Conservation (phyloP, 2,888 invertebrate species). For the Thera britannica region DNA sequence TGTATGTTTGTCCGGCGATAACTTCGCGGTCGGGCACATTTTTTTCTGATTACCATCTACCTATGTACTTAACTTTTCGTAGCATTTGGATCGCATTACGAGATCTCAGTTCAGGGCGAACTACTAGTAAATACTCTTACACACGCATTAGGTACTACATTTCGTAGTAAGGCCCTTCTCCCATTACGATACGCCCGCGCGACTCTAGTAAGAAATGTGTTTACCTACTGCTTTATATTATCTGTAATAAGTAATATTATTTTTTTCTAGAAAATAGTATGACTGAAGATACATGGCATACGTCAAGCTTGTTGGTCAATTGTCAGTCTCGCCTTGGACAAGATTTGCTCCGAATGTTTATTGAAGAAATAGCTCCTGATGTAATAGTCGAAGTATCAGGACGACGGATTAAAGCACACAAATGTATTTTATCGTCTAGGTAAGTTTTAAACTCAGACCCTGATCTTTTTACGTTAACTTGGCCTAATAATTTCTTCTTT, state of each 20-base stretch:
- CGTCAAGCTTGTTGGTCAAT: conserved; percentile 70
- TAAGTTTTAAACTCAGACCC: conserved; percentile 38
- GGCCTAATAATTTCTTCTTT: too few species aligned
- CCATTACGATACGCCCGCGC: too few species aligned
- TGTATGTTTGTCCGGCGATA: too few species aligned
- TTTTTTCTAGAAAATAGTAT: conserved; percentile 66
- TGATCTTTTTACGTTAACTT: background rate
- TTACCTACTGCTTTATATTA: background rate
- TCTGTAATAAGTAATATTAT: background rate
- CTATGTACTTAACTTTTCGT: too few species aligned
- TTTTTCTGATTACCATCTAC: too few species aligned
- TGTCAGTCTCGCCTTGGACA: conserved; percentile 89
- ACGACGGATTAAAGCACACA: conserved; percentile 93
- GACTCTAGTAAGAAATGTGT: too few species aligned
- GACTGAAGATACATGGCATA: conserved; percentile 69
- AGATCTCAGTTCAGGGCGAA: too few species aligned
- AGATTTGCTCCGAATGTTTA: conserved; percentile 95
- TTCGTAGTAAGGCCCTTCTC: too few species aligned
- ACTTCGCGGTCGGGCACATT: too few species aligned
- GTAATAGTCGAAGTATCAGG: conserved; percentile 94
- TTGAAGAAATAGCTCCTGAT: conserved; percentile 95
- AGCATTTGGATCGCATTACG: too few species aligned
- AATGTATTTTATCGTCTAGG: conserved; percentile 94
- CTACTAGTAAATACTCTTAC: too few species aligned
- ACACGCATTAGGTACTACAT: too few species aligned